Base-by-base conservation (phyloP, 2,797 vertebrate genomes). In the Nothura maculosa region DNA sequence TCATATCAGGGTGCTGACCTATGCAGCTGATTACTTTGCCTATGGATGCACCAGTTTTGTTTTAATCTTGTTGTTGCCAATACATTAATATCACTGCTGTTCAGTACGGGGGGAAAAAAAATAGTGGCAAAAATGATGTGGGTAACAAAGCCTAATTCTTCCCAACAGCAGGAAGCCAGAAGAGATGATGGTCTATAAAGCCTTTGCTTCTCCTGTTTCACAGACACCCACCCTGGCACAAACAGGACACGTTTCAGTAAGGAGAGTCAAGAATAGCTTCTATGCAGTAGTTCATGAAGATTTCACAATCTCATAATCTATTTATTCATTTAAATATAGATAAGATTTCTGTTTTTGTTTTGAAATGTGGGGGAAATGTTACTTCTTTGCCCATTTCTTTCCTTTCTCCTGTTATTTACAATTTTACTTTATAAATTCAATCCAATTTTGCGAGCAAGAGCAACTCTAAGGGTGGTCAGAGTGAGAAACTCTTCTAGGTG, bases 241-340 rank as follows among this genome's bases (percentile, higher is more conserved):
- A 30, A 30, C 38, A 76, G 74, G 16, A 62, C 16, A 8, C 47
- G 38, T 87, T 73, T 83, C 0, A 1, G 47, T 96, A 92, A 94
- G 76, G 74, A 92, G 82, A 89, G 87, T 94, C 92, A 92, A 73
- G 66, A 81, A 66, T 96, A 4, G 48, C 54, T 87, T 82, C 74
- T 95, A 69, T 81, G 60, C 38, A 63, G 45, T 30, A 61, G 89
- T 83, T 85, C 77, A 78, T 85, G 50, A 85, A 66, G 82, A 75
- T 85, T 85, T 82, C 36, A 42, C 36, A 36, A 82, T 68, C 28
- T 40, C 22, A 30, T 22, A 75, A 52, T 52, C n/a, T 81, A 52
- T 48, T 32, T 36, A 34, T 48, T 96, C 32, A 94, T 94, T 94
- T 90, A 93, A 94, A 94, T 89, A 86, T 81, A 95, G 89, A 87